phyloP scores from a whole-genome alignment of 2,888 invertebrate genomes.

The Apodemia hepburni region DNA sequence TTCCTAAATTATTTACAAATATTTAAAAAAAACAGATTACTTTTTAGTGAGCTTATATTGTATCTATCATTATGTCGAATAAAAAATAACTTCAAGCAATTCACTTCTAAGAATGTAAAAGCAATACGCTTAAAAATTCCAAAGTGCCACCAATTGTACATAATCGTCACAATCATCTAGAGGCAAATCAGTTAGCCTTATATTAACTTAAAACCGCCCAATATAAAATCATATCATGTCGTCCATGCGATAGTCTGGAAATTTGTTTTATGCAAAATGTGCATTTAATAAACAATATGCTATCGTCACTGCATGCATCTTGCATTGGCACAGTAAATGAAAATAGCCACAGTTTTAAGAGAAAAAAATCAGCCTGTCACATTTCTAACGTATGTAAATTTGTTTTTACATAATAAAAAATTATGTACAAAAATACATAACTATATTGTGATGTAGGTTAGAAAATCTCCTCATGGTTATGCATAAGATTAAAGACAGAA shows the following conservation, averaged over 20 bases:
- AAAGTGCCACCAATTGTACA: conserved; percentile 40
- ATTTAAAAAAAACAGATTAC: too few species aligned
- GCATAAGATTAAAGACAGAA: too few species aligned
- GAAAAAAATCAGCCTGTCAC: too few species aligned
- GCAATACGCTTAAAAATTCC: conserved; percentile 23
- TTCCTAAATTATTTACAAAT: too few species aligned
- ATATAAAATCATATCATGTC: conserved; percentile 23
- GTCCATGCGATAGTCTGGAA: not conserved
- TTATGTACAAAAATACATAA: too few species aligned
- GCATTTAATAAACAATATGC: not conserved
- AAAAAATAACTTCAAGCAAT: conserved; percentile 4
- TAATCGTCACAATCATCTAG: conserved; percentile 65
- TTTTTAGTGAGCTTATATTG: too few species aligned
- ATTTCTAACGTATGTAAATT: too few species aligned
- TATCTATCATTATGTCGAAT: not conserved
- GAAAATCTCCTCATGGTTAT: too few species aligned
- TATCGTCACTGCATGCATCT: not conserved
- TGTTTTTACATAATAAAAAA: too few species aligned
- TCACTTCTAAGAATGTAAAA: conserved; percentile 18
- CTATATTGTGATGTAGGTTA: too few species aligned
- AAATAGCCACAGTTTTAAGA: too few species aligned
- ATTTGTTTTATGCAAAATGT: not conserved
- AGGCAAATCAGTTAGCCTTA: conserved; percentile 59
- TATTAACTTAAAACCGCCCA: conserved; percentile 52
- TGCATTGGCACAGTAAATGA: too few species aligned